Conservation (phyloP, 2,113 vertebrate species). For the Atrichornis clamosus region DNA sequence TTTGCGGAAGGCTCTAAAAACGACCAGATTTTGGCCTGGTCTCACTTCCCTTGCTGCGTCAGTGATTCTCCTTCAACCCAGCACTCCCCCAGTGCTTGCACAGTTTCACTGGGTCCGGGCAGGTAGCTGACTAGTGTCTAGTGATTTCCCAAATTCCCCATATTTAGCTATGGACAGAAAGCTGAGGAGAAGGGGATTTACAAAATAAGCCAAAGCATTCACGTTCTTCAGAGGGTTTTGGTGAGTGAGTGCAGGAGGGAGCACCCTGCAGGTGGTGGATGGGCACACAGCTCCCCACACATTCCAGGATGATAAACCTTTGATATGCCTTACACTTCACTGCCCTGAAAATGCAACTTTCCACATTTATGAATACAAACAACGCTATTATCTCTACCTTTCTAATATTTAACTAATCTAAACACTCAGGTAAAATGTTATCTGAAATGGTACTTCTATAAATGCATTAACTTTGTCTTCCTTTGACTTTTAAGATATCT, state of each 20-base stretch:
- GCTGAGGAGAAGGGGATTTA: neutral
- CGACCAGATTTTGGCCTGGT: neutral
- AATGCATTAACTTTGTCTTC: conserved; percentile 83
- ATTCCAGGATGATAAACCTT: conserved; percentile 67
- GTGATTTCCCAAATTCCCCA: neutral
- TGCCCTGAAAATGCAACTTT: conserved; percentile 73
- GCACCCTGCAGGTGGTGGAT: neutral
- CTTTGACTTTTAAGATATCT: conserved; percentile 79
- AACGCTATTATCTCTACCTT: conserved; percentile 77
- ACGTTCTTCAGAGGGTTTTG: fast-evolving
- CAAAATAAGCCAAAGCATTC: neutral
- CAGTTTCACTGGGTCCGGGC: neutral
- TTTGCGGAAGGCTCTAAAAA: neutral
- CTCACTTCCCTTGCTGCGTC: neutral
- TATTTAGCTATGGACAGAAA: neutral
- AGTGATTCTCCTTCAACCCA: neutral
- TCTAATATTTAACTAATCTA: conserved; percentile 93
- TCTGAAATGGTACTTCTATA: conserved; percentile 83
- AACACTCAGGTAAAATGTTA: conserved; percentile 82
- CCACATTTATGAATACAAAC: conserved; percentile 75
- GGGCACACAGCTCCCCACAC: conserved; percentile 25
- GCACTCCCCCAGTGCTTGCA: fast-evolving
- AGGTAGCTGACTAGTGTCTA: too few relatives aligned
- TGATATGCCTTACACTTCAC: conserved; percentile 74
- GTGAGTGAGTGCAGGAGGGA: neutral